Base-by-base conservation (phyloP, 2,797 vertebrate genomes). In the Microchirus variegatus region DNA sequence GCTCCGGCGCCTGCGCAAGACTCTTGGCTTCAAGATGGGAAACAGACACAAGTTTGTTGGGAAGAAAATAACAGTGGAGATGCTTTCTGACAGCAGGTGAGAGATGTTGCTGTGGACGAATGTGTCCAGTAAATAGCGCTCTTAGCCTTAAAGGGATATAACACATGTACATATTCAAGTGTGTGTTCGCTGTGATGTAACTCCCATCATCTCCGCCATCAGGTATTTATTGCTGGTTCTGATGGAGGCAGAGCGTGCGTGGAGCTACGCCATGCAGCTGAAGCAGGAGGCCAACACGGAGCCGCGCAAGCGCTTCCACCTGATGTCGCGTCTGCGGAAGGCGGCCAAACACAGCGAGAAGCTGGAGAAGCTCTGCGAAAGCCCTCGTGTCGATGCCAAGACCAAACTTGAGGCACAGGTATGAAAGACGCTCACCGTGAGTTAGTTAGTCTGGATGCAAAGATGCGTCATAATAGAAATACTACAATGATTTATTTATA, bases 251-350 rank as follows among this genome's bases (percentile, higher is more conserved):
- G 98, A 99, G 80, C 90, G 98, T 43, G 97, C 98, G 11, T 99
- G 98, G 98, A 98, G 98, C 80, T 99, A 99, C 0, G 95, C 97
- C 84, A 99, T 99, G 98, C 98, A 99, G 90, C 94, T 99, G 80
- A 99, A 99, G 69, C 96, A 97, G 85, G 98, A 99, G 73, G 97
- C 97, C 10, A 99, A 99, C 85, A 99, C 98, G 0, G 98, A 99
- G 67, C 97, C 96, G 1, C 95, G 98, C n/a, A 99, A 99, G 41
- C 95, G 96, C 7, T 99, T 99, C 82, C 98, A 99, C 81, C 71
- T 99, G 74, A 79, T 98, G 35, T 94, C 96, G 1, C 94, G 97
- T 42, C 89, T 99, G 47, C 95, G 96, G n/a, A 99, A 99, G 76
- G 96, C 98, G 0, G 98, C 96, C 72, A 98, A 99, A 60, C 95